Conservation (phyloP, 2,888 invertebrate species). For the Morpho deidamia region DNA sequence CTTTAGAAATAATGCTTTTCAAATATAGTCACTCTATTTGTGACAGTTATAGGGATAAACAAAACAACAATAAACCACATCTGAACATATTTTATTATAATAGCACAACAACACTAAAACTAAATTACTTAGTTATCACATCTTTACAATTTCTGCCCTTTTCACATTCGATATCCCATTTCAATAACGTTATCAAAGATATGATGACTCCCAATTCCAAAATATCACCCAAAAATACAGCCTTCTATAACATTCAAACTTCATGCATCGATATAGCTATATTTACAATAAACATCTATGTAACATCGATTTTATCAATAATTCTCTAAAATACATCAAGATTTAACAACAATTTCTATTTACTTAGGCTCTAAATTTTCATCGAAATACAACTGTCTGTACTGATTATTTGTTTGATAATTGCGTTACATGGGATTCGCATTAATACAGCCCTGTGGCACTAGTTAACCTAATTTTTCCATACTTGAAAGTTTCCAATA, state of each 20-base stretch:
- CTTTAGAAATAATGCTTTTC: too few relatives aligned
- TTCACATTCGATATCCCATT: constrained; percentile 33
- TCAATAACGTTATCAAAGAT: constrained; percentile 66
- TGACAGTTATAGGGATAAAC: constrained; percentile 3
- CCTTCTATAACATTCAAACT: constrained; percentile 71
- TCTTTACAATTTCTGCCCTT: constrained; percentile 53
- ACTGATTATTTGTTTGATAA: background rate
- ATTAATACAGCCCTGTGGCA: too few relatives aligned
- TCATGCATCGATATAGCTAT: constrained; percentile 60
- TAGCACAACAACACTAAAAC: constrained; percentile 77
- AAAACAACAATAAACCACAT: constrained; percentile 50
- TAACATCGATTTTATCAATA: constrained; percentile 78
- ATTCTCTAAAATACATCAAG: constrained; percentile 76
- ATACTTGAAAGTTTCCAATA: background rate
- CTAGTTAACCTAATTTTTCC: background rate
- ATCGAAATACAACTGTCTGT: constrained; percentile 50
- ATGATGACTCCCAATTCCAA: constrained; percentile 62
- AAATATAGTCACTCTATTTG: background rate
- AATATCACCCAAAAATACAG: constrained; percentile 78
- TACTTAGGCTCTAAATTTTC: constrained; percentile 58
- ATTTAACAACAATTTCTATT: constrained; percentile 71
- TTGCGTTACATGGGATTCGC: background rate
- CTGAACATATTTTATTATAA: constrained; percentile 73
- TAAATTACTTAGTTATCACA: constrained; percentile 68
- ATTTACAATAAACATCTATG: constrained; percentile 77